Evolutionary conservation across 92 coral and sea anemone species (phyloP).

Genomic region (Virgularia gustaviana): DNA sequence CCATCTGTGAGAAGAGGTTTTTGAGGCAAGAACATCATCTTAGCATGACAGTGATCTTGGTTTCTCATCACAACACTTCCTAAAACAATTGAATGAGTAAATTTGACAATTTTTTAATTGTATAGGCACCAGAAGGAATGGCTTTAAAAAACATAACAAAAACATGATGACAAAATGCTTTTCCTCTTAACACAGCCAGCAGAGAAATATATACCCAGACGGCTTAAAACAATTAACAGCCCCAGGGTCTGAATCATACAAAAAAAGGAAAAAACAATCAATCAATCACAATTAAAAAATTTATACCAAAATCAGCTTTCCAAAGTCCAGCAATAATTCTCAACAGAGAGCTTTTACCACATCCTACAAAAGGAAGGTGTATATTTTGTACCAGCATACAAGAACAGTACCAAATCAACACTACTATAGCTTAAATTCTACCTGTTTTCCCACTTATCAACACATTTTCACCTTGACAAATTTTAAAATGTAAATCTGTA

Average conservation of each 20-base stretch:
- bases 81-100: background rate
- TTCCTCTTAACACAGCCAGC: too few relatives aligned
- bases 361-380: slow-evolving; percentile 46
- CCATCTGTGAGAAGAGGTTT: slow-evolving; percentile 84
- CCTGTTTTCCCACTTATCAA: slow-evolving; percentile 88
- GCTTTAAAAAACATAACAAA: too few relatives aligned
- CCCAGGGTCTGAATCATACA: too few relatives aligned
- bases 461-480: slow-evolving; percentile 62
- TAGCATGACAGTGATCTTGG: slow-evolving; percentile 43
- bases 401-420: background rate
- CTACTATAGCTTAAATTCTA: background rate
- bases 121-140: too few relatives aligned
- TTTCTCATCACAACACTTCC: slow-evolving; percentile 57
- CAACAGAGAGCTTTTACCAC: slow-evolving; percentile 87
- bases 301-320: slow-evolving; percentile 68
- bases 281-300: background rate
- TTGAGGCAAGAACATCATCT: slow-evolving; percentile 77
- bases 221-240: too few relatives aligned
- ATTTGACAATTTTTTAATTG: too few relatives aligned
- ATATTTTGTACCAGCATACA: background rate
- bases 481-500: slow-evolving; percentile 64
- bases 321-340: slow-evolving; percentile 79
- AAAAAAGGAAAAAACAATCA: too few relatives aligned
- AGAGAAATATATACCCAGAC: too few relatives aligned
- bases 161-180: too few relatives aligned